These are phyloP conservation scores for Orestias chungarensis DNA, from an alignment of 2,797 vertebrate species.

Conservation along the genomic window DNA sequence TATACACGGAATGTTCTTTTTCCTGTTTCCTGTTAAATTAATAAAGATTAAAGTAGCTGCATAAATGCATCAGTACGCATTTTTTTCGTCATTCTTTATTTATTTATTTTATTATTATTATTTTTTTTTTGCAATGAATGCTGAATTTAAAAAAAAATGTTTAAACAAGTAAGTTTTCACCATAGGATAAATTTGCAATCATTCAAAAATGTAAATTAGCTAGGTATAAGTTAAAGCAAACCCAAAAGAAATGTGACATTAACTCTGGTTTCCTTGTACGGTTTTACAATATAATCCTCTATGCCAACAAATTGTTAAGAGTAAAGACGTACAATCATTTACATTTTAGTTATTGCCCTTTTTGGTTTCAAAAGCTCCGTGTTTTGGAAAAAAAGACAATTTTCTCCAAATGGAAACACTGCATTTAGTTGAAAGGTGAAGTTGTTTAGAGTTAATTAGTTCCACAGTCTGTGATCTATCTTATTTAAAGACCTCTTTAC, in stretches of 20 bases:
- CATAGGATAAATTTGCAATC: not conserved
- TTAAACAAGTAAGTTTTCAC: not conserved
- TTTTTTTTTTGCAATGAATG: not conserved
- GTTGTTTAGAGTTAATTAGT: constrained; percentile 7
- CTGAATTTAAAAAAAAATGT: not conserved
- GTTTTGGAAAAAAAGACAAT: not conserved
- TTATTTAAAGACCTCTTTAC: constrained; percentile 9
- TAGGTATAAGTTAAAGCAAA: not conserved
- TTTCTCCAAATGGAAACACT: constrained; percentile 5
- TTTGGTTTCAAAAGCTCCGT: not conserved
- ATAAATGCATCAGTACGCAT: no score
- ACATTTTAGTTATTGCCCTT: not conserved
- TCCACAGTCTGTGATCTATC: not conserved
- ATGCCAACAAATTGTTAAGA: not conserved
- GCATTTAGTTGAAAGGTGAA: constrained; percentile 9
- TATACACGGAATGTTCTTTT: no score
- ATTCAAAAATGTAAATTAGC: not conserved
- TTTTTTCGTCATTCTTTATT: no score
- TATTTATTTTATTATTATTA: no score
- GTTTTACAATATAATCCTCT: not conserved
- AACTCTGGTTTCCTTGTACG: not conserved
- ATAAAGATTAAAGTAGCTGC: no score
- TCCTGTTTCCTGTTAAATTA: no score
- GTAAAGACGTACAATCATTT: not conserved
- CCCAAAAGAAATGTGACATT: not conserved